These are phyloP conservation scores for Maccullochella peelii DNA, from an alignment of 2,113 vertebrate genomes.

Conservation along the genomic window DNA sequence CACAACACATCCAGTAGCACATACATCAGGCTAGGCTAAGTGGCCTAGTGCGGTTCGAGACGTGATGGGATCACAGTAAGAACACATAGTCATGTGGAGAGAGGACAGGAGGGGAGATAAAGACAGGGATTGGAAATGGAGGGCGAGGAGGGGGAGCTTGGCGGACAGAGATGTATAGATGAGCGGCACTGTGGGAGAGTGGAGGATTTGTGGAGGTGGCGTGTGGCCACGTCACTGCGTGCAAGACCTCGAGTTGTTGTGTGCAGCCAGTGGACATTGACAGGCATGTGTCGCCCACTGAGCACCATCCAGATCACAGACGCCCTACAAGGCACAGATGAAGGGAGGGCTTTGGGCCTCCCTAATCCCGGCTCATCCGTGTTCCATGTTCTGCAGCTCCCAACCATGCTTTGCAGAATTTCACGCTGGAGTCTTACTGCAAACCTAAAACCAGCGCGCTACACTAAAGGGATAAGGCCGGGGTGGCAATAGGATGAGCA, in stretches of 20 bases:
- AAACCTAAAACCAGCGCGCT: constrained; percentile 76
- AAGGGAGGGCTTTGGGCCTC: constrained; percentile 77
- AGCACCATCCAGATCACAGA: constrained; percentile 81
- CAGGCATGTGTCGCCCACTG: constrained; percentile 75
- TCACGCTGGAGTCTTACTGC: constrained; percentile 75
- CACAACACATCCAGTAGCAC: constrained; percentile 33
- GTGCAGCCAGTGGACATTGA: constrained; percentile 75
- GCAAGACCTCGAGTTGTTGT: constrained; percentile 52
- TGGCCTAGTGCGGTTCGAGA: constrained; percentile 30
- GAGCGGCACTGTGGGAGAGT: constrained; percentile 61
- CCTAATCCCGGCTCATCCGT: constrained; percentile 83
- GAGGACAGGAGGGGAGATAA: constrained; percentile 54
- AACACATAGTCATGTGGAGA: constrained; percentile 58
- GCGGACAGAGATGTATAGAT: constrained; percentile 59
- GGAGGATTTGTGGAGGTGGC: constrained; percentile 70
- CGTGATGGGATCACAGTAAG: constrained; percentile 66
- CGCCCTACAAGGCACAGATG: constrained; percentile 75
- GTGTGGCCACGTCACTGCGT: constrained; percentile 46
- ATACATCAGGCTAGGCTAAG: constrained; percentile 50
- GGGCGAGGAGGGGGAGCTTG: not conserved
- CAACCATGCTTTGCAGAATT: constrained; percentile 82
- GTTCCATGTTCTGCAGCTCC: constrained; percentile 78
- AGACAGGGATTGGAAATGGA: constrained; percentile 47
- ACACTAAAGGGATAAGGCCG: constrained; percentile 79
- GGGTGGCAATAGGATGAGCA: constrained; percentile 76